A percentile compares a stretch with the other conserved stretches of the same genome.
Evolutionary conservation across 1,140 invertebrate species (phyloP).

Genomic region (Sesamia nonagrioides): DNA sequence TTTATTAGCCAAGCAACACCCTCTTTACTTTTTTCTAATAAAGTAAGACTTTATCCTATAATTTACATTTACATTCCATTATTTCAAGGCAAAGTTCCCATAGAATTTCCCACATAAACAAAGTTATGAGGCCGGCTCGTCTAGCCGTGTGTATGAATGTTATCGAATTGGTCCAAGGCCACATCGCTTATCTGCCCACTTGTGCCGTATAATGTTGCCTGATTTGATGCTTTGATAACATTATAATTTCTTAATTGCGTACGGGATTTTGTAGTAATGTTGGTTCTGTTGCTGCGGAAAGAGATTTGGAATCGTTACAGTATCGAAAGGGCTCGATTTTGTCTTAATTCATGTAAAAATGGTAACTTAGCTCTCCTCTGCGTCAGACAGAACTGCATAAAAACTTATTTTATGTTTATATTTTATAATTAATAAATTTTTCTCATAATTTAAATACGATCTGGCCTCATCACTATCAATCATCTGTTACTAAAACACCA

Average conservation of each 20-base stretch:
- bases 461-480: not conserved
- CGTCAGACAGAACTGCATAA: no score
- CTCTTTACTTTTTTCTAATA: slow-evolving; percentile 3
- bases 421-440: no score
- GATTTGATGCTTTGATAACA: slow-evolving; percentile 37
- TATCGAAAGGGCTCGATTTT: not conserved
- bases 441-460: not conserved
- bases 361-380: no score
- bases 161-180: slow-evolving; percentile 56
- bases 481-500: slow-evolving; percentile 24
- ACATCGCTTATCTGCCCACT: slow-evolving; percentile 43
- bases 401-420: no score
- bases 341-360: no score
- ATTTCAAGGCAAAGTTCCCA: slow-evolving; percentile 45
- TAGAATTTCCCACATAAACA: slow-evolving; percentile 37
- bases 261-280: slow-evolving; percentile 8
- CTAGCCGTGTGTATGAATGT: slow-evolving; percentile 40
- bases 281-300: not conserved
- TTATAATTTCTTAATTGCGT: slow-evolving; percentile 3
- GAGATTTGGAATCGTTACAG: not conserved
- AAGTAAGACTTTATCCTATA: not conserved
- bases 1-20: not conserved
- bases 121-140: slow-evolving; percentile 29
- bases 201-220: slow-evolving; percentile 26
- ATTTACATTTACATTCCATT: slow-evolving; percentile 12